phyloP scores from a whole-genome alignment of 2,113 vertebrate species.

The Saccopteryx bilineata region DNA sequence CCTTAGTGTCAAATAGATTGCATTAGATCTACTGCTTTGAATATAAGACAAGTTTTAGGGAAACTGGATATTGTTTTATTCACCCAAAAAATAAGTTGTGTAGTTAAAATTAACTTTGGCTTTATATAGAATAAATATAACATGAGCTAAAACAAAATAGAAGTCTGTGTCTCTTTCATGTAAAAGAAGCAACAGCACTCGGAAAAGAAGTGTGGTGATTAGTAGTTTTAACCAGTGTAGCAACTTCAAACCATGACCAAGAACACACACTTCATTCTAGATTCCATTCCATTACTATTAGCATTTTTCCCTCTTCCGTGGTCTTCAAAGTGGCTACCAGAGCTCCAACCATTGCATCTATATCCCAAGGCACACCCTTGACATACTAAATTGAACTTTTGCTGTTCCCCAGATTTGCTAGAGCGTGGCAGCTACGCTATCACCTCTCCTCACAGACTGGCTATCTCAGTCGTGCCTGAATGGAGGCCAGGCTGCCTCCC shows the following conservation, averaged over 20 bases:
- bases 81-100: not conserved
- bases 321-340: not conserved
- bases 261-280: not conserved
- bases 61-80: not conserved
- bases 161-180: not conserved
- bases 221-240: not conserved
- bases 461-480: not conserved
- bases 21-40: not conserved
- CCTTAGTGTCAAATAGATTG: not conserved
- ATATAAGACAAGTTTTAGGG: not conserved
- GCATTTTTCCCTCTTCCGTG: not conserved
- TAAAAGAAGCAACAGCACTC: not conserved
- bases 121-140: not conserved
- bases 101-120: not conserved
- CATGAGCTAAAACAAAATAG: not conserved
- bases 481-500: not conserved
- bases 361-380: not conserved
- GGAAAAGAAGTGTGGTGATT: not conserved
- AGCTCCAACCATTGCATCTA: not conserved
- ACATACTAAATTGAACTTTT: not conserved
- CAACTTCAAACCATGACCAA: not conserved
- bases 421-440: not conserved
- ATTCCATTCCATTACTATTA: not conserved
- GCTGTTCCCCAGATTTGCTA: not conserved
- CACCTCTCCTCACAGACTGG: not conserved